phyloP scores from a whole-genome alignment of 2,797 vertebrate species.

The Sebastes dallii region DNA sequence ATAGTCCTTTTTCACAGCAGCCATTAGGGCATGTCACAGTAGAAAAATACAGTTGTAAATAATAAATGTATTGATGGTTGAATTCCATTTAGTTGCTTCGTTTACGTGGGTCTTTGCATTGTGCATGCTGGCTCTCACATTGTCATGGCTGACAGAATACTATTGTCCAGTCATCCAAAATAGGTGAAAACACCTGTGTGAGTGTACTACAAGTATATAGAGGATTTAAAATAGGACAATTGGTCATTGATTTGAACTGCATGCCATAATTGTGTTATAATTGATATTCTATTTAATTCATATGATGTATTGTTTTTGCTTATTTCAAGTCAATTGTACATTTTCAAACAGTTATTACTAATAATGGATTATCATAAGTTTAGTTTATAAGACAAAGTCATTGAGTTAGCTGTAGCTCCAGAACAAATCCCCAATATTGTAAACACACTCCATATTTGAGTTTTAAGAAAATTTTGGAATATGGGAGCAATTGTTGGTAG shows the following conservation, averaged over 20 bases:
- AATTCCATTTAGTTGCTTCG: not conserved
- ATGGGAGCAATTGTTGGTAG: too few species aligned
- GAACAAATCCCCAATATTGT: too few species aligned
- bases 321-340: not conserved
- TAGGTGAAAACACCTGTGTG: not conserved
- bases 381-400: not conserved
- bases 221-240: not conserved
- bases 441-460: accelerated
- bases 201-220: not conserved
- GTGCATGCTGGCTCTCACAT: not conserved
- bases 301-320: not conserved
- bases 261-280: not conserved
- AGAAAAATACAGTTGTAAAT: not conserved
- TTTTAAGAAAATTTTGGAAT: too few species aligned
- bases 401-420: too few species aligned
- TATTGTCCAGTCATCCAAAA: not conserved
- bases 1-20: accelerated
- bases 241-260: not conserved
- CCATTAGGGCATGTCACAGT: not conserved
- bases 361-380: not conserved
- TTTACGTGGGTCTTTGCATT: too few species aligned
- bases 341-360: not conserved
- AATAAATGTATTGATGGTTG: not conserved
- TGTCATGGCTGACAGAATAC: not conserved
- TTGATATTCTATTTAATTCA: not conserved